Conservation (phyloP, 64 coral and sea anemone species). For the Montipora foliosa region DNA sequence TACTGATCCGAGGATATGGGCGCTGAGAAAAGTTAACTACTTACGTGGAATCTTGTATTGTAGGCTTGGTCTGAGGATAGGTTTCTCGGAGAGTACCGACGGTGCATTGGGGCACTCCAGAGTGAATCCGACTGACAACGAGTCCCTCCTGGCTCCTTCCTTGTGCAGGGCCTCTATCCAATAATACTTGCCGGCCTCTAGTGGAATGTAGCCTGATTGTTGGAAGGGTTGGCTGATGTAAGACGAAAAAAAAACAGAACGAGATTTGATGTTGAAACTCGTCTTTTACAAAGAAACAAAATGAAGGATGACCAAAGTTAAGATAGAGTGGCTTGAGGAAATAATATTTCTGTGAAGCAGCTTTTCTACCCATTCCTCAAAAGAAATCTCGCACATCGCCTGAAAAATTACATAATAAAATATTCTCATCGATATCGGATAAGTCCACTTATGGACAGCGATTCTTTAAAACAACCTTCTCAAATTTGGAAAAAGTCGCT, state of each 20-base stretch:
- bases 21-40: neutral
- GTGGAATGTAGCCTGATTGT: slow-evolving; percentile 61
- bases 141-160: slow-evolving; percentile 63
- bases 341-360: too few relatives aligned
- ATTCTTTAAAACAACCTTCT: too few relatives aligned
- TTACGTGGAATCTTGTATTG: slow-evolving; percentile 92
- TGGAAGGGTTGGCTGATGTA: slow-evolving; percentile 60
- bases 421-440: too few relatives aligned
- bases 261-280: neutral
- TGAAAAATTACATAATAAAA: too few relatives aligned
- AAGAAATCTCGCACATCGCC: too few relatives aligned
- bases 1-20: neutral
- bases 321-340: too few relatives aligned
- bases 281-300: neutral
- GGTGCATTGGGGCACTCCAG: slow-evolving; percentile 74
- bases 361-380: too few relatives aligned
- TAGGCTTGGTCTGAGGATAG: slow-evolving; percentile 69
- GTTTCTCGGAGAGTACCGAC: slow-evolving; percentile 49
- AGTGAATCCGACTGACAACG: slow-evolving; percentile 75
- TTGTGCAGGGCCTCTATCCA: slow-evolving; percentile 94
- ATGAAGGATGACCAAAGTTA: neutral
- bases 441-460: too few relatives aligned
- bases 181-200: slow-evolving; percentile 91
- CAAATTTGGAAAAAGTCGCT: too few relatives aligned
- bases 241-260: neutral